Conservation (phyloP, 2,888 invertebrate genomes). For the Labia minor region DNA sequence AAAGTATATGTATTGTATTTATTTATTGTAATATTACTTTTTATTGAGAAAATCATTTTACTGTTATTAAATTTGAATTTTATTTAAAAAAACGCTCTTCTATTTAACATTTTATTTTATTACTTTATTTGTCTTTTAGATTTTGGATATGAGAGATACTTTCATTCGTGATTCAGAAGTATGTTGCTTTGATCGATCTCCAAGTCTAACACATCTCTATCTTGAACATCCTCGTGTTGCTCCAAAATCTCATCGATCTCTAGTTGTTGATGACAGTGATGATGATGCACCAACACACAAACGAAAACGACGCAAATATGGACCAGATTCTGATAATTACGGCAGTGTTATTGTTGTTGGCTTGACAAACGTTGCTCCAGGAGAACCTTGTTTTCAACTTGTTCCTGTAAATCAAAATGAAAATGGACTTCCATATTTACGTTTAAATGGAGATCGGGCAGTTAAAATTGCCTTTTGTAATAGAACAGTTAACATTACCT, state of each 20-base stretch:
- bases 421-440: not conserved
- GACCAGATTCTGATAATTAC: not conserved
- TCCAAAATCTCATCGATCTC: not conserved
- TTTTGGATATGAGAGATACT: conserved; percentile 45
- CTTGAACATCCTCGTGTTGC: conserved; percentile 38
- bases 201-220: conserved; percentile 42
- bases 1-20: not conserved
- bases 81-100: too few relatives aligned
- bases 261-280: not conserved
- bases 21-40: too few relatives aligned
- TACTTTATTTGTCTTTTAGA: conserved; percentile 31
- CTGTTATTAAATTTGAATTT: too few relatives aligned
- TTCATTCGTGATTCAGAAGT: conserved; percentile 48
- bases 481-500: not conserved
- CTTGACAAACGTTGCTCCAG: not conserved
- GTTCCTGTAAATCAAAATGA: not conserved
- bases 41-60: too few relatives aligned
- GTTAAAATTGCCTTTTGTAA: not conserved
- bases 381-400: not conserved
- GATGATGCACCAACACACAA: not conserved
- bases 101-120: too few relatives aligned
- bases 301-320: not conserved
- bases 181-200: conserved; percentile 45
- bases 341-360: not conserved
- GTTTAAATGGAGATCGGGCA: not conserved